Evolutionary conservation across 2,888 invertebrate species (phyloP), one percentile per base, ranked within the genome.

Genomic region (Hemicrepidius hirtus): DNA sequence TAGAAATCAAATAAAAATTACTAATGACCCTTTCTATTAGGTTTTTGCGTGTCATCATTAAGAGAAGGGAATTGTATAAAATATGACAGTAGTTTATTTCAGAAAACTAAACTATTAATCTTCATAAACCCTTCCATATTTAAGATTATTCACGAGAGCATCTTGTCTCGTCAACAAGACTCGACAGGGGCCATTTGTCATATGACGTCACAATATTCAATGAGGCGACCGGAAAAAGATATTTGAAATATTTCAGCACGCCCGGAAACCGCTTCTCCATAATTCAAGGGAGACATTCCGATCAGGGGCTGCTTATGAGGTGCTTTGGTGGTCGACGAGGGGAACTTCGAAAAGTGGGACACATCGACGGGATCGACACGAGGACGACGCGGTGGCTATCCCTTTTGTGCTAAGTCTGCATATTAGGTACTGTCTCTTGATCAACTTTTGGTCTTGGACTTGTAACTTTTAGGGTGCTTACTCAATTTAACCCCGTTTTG

Each of bases 241-340:
- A 78, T 79, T 78, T 78, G 77, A 79, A 80, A 80, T 79, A 80
- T 80, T 78, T 76, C 72, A 72, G 73, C 65, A 74, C 67, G 71
- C 72, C 55, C 74, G 75, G 75, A 77, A 75, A 75, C 74, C 72
- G 73, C 72, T 71, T 74, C 70, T 77, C 75, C 75, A 77, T 77
- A 77, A 77, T 77, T 77, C 77, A 77, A 74, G 72, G 72, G 64
- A 72, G 75, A 75, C 77, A 75, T 76, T 77, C 77, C 77, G 72
- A 71, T 75, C 74, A 68, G 65, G 69, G 68, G 53, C 63, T 67
- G 62, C 62, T 72, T 72, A 72, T 68, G 68, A 72, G 72, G 67
- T 72, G 37, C 62, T 72, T 49, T 71, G 41, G 53, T 53, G 71
- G 67, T 60, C 67, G 55, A 41, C 20, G 37, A 66, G 63, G 62